phyloP scores from a whole-genome alignment of 2,888 invertebrate genomes.

The Cepaea hortensis region DNA sequence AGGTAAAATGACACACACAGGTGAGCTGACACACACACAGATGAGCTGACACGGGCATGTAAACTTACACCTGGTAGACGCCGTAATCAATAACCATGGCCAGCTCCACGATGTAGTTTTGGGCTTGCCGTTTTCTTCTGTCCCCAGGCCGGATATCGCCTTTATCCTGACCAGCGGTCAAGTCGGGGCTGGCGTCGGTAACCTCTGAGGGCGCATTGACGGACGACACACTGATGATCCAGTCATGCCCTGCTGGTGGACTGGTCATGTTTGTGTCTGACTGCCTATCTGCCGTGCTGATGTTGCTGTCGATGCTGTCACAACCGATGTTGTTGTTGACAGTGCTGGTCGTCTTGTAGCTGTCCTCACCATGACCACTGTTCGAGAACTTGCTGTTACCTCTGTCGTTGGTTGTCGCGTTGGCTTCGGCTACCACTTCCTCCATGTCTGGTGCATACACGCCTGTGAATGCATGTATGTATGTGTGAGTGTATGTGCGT shows the following conservation, averaged over 20 bases:
- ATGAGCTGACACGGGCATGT: background rate
- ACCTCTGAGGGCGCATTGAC: background rate
- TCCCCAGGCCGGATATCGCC: no score
- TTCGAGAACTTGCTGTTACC: background rate
- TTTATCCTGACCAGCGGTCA: no score
- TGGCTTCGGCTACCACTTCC: background rate
- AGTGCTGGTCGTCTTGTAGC: background rate
- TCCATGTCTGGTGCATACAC: background rate
- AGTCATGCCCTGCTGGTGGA: background rate
- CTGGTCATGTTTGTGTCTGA: background rate
- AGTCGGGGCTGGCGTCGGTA: no score
- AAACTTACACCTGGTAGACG: slow-evolving; percentile 54
- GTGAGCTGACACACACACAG: background rate
- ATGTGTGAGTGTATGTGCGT: no score
- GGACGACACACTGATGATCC: background rate
- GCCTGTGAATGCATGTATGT: no score
- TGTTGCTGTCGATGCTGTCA: background rate
- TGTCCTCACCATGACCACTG: background rate
- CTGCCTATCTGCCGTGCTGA: background rate
- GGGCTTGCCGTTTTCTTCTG: slow-evolving; percentile 26
- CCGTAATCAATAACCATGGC: slow-evolving; percentile 54
- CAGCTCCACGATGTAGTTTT: slow-evolving; percentile 51
- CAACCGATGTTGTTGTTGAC: background rate
- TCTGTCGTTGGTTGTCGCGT: background rate
- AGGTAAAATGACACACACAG: background rate